Evolutionary conservation across 2,797 vertebrate genomes (phyloP).

Genomic region (Sorex maritimensis): DNA sequence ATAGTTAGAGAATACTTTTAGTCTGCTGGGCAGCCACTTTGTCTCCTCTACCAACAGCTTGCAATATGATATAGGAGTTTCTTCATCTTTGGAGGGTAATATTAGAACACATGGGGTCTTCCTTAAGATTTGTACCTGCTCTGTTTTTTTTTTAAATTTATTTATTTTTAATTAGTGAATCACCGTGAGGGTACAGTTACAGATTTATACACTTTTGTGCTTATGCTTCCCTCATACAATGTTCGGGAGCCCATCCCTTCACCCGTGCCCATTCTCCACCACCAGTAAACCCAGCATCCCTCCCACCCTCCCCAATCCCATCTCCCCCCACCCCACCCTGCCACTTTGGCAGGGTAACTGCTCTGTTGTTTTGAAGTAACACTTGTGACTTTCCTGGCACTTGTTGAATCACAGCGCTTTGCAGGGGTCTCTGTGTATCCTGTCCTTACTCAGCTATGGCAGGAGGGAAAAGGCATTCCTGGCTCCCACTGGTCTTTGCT

Average conservation of each 20-base stretch:
- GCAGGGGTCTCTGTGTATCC: neutral
- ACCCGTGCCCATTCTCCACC: too few relatives aligned
- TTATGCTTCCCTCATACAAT: too few relatives aligned
- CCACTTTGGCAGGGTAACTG: neutral
- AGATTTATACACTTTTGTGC: too few relatives aligned
- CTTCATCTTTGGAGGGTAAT: conserved; percentile 25
- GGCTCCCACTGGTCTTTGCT: neutral
- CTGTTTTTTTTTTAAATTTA: neutral
- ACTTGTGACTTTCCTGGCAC: conserved; percentile 32
- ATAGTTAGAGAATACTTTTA: neutral
- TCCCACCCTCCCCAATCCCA: too few relatives aligned
- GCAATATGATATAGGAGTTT: neutral
- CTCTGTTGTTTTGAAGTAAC: neutral
- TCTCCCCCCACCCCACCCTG: too few relatives aligned
- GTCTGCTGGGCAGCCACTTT: neutral
- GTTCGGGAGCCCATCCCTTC: too few relatives aligned
- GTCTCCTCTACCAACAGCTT: neutral
- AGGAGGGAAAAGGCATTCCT: neutral
- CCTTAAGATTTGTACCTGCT: neutral
- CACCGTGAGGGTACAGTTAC: too few relatives aligned
- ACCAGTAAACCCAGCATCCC: too few relatives aligned
- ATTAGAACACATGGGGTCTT: neutral
- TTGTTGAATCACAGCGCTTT: neutral
- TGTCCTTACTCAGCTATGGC: neutral
- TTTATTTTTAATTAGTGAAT: too few relatives aligned